Base-by-base conservation (phyloP, 2,113 vertebrate species). In the Lathamus discolor region DNA sequence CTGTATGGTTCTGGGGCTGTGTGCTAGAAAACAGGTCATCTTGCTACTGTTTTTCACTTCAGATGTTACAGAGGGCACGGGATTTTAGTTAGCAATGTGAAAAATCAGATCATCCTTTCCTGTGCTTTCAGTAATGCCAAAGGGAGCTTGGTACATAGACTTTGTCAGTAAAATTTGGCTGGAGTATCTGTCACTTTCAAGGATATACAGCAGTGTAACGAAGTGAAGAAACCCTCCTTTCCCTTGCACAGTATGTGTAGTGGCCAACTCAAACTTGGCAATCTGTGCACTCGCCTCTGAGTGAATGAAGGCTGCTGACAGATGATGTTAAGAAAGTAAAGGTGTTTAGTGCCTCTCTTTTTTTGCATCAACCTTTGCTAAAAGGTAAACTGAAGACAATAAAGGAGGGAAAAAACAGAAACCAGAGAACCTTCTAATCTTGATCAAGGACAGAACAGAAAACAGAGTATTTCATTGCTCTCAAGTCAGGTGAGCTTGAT, bases 251-350 rank as follows among this genome's bases (percentile, higher is more conserved):
- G 78, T 19, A 33, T 52, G 7, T 55, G n/a, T 4, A n/a, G 84
- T 55, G 74, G 77, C 86, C 94, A 92, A 41, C 77, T 78, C 66
- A 15, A 41, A 95, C 57, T 14, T 37, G 44, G n/a, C 86, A 79
- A 27, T 85, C 75, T 93, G 81, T 69, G 67, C 67, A 9, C 44
- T 91, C 2, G 7, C 37, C 31, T 59, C 78, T 57, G 39, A 78
- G 86, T 35, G 80, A 88, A 66, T 48, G 86, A 84, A 91, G 44
- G 74, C 62, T 94, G 87, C 69, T 95, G 81, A 91, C 82, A 87
- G 85, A 61, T 80, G 35, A 95, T 88, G 44, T 20, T 69, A 27
- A 88, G 67, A 66, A 89, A 87, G 39, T 62, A 16, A 39, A 70
- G 80, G 39, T 59, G 33, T 75, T 89, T 67, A 49, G 29, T 74